Conservation (phyloP, 2,113 vertebrate species). For the Bombycilla garrulus region DNA sequence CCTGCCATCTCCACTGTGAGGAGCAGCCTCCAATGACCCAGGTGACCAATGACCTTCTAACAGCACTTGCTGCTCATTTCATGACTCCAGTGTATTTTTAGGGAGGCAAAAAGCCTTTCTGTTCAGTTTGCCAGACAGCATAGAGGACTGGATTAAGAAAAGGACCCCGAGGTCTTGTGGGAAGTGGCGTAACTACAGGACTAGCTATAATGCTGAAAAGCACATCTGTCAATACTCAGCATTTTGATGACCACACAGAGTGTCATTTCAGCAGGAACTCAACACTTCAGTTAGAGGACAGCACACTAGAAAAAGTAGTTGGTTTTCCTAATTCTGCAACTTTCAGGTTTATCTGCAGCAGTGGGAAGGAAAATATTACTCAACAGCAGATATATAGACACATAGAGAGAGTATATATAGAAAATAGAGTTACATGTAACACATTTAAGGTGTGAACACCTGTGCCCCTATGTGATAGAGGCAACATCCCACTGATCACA, state of each 20-base stretch:
- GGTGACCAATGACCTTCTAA: neutral
- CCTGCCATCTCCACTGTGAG: neutral
- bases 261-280: neutral
- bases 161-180: neutral
- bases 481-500: neutral
- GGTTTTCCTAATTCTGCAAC: neutral
- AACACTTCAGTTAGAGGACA: neutral
- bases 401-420: neutral
- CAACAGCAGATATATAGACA: neutral
- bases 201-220: neutral
- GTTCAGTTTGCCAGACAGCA: neutral
- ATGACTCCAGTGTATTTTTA: neutral
- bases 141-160: neutral
- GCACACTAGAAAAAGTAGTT: neutral
- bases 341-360: neutral
- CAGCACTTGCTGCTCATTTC: neutral
- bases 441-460: neutral
- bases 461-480: neutral
- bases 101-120: neutral
- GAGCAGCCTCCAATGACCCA: neutral
- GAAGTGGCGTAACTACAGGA: neutral
- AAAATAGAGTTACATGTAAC: neutral
- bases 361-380: neutral
- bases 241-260: neutral
- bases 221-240: neutral